A percentile compares a stretch with the other conserved stretches of the same genome.
Conservation (phyloP, 2,797 vertebrate species). For the Diglossa cyanea region DNA sequence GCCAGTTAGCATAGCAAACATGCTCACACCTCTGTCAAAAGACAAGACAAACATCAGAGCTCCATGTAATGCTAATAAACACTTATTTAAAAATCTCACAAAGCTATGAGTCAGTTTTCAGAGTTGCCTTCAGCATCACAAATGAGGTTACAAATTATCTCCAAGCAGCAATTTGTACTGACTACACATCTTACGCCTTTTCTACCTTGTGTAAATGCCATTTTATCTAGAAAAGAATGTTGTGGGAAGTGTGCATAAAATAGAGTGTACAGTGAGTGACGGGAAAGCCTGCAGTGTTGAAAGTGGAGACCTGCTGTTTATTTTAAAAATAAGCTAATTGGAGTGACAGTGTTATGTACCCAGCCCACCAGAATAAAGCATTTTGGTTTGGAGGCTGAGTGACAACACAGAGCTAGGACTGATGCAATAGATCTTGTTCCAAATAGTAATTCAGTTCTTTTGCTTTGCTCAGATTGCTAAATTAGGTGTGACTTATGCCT, state of each 20-base stretch:
- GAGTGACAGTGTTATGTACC: constrained; percentile 20
- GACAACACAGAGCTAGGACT: constrained; percentile 22
- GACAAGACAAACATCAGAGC: constrained; percentile 5
- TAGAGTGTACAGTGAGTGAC: neutral
- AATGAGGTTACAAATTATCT: neutral
- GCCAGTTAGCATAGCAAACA: constrained; percentile 85
- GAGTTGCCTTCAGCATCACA: neutral
- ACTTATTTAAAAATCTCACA: neutral
- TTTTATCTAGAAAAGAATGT: constrained; percentile 28
- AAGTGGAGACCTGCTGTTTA: constrained; percentile 57
- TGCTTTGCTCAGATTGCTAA: constrained; percentile 52
- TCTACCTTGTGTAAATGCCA: neutral
- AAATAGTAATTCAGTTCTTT: constrained; percentile 36
- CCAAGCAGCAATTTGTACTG: neutral
- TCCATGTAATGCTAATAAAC: neutral
- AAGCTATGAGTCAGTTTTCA: neutral
- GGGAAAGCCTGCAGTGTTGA: constrained; percentile 26
- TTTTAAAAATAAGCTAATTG: constrained; percentile 36
- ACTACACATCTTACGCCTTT: neutral
- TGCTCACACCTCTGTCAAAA: constrained; percentile 81
- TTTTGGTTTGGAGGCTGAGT: constrained; percentile 19
- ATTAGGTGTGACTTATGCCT: constrained; percentile 61
- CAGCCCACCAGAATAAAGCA: constrained; percentile 21
- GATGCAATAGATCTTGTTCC: constrained; percentile 37
- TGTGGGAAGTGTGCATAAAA: neutral